phyloP scores from a whole-genome alignment of 2,797 vertebrate species.

The Sternarchorhynchus goeldii region DNA sequence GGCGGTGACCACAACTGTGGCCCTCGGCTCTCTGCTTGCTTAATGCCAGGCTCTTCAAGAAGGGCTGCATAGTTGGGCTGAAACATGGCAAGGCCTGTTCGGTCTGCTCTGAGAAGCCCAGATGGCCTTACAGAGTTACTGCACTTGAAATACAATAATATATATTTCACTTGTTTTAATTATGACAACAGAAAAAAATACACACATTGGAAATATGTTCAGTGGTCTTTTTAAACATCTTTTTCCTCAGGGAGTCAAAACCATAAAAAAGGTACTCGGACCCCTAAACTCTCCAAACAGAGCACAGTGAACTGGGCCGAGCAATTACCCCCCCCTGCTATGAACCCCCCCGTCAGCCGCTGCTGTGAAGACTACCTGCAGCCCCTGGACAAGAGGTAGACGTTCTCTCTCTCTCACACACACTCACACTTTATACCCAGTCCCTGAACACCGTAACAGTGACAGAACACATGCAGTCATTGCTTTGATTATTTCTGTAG shows the following conservation, averaged over 20 bases:
- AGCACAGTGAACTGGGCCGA: conserved; percentile 97
- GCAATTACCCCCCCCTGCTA: conserved; percentile 92
- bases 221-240: neutral
- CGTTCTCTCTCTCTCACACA: neutral
- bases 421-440: neutral
- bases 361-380: conserved; percentile 82
- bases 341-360: conserved; percentile 88
- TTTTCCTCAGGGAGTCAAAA: conserved; percentile 89
- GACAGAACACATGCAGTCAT: neutral
- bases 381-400: conserved; percentile 87
- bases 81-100: no score
- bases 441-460: neutral
- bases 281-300: conserved; percentile 92
- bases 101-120: no score
- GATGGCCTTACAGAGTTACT: no score
- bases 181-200: no score
- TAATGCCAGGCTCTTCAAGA: neutral
- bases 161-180: no score
- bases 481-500: neutral
- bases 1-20: neutral
- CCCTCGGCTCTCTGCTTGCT: neutral
- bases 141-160: no score
- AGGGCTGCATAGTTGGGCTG: neutral
- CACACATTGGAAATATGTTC: neutral
- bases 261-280: conserved; percentile 91